Conservation (phyloP, 1,140 invertebrate genomes). For the Marisa cornuarietis region DNA sequence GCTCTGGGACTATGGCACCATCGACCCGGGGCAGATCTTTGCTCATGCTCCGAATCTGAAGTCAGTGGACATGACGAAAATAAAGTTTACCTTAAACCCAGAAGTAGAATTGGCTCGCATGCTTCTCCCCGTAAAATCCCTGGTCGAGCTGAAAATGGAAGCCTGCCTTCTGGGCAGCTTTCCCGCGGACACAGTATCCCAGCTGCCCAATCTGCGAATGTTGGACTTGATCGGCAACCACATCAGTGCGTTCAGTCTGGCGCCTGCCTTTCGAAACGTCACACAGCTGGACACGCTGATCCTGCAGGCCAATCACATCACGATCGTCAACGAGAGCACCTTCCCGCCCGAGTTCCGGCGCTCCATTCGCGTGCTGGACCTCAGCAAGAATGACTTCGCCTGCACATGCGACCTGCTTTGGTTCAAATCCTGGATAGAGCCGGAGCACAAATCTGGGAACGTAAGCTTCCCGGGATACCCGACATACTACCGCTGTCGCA, state of each 20-base stretch:
- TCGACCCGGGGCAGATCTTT: neutral
- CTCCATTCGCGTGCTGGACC: constrained; percentile 11
- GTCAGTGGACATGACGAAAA: neutral
- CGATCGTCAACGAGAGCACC: constrained; percentile 9
- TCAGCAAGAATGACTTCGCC: constrained; percentile 22
- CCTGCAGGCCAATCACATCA: neutral
- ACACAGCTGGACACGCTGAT: neutral
- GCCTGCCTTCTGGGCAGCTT: neutral
- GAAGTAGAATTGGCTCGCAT: neutral
- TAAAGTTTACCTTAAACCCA: neutral
- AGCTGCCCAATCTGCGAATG: neutral
- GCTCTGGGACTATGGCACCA: neutral
- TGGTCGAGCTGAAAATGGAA: neutral
- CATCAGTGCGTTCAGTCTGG: neutral
- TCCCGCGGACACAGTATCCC: neutral
- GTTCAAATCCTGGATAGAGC: constrained; percentile 29
- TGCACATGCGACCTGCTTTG: constrained; percentile 27
- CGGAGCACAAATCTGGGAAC: neutral
- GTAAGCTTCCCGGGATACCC: neutral
- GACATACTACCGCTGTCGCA: neutral
- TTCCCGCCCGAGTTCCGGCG: constrained; percentile 1
- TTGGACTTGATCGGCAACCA: neutral
- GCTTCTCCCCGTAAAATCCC: neutral
- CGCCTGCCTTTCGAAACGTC: neutral
- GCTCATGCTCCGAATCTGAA: neutral